These are phyloP conservation scores for Itoplectis maculator DNA, from an alignment of 2,888 invertebrate species.

Conservation along the genomic window DNA sequence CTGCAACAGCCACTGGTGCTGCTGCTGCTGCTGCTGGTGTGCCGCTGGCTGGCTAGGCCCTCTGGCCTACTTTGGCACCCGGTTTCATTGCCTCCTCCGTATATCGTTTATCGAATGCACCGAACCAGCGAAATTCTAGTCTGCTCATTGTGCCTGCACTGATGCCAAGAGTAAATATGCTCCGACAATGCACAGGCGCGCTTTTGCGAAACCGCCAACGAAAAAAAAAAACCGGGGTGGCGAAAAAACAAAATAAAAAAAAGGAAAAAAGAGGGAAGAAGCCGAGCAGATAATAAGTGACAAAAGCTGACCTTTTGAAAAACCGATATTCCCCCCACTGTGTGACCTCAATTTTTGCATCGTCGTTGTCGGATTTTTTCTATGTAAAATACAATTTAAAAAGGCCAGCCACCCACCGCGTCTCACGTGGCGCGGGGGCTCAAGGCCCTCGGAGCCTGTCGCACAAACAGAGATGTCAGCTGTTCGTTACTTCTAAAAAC, in stretches of 20 bases:
- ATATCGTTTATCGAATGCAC: conserved; percentile 75
- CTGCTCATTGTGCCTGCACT: conserved; percentile 72
- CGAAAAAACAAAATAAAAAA: no score
- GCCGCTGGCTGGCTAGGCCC: conserved; percentile 60
- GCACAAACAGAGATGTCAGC: neutral
- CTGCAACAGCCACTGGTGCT: neutral
- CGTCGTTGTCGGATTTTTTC: conserved; percentile 34
- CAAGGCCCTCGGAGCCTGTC: no score
- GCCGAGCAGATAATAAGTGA: conserved; percentile 64
- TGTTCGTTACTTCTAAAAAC: no score
- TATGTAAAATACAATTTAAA: conserved; percentile 51
- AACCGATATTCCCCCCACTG: conserved; percentile 70
- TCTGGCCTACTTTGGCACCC: conserved; percentile 76
- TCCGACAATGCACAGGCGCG: conserved; percentile 69
- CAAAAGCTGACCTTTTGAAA: conserved; percentile 74
- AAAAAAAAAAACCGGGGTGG: no score
- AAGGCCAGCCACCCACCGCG: neutral
- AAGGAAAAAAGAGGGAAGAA: conserved; percentile 22
- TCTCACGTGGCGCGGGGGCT: neutral
- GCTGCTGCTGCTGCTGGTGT: neutral
- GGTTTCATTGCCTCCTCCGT: conserved; percentile 69
- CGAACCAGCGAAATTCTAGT: conserved; percentile 74
- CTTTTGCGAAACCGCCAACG: conserved; percentile 59
- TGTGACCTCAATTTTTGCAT: conserved; percentile 60
- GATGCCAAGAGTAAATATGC: conserved; percentile 73